phyloP scores from a whole-genome alignment of 2,888 invertebrate genomes.

The Chymomyza amoena region DNA sequence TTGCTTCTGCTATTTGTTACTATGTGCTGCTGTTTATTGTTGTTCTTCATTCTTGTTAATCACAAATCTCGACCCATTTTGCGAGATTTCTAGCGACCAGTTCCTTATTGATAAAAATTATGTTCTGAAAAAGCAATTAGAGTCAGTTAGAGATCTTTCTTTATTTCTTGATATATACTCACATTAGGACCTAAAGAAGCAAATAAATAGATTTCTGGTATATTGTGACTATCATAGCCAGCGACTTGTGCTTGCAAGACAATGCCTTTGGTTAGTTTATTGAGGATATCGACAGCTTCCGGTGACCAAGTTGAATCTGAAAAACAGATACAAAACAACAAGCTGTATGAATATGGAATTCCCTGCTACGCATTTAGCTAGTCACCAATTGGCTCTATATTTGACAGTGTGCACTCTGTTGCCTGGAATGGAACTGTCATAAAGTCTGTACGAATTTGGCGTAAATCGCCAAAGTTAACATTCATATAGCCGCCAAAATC shows the following conservation, averaged over 20 bases:
- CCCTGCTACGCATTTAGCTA: not conserved
- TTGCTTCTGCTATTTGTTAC: slow-evolving; percentile 2
- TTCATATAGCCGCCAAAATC: slow-evolving; percentile 97
- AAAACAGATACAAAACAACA: slow-evolving; percentile 22
- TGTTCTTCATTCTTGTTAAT: slow-evolving; percentile 59
- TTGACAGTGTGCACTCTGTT: slow-evolving; percentile 95
- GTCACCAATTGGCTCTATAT: slow-evolving; percentile 89
- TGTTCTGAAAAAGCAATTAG: slow-evolving; percentile 80
- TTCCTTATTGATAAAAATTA: slow-evolving; percentile 92
- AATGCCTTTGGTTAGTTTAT: slow-evolving; percentile 88
- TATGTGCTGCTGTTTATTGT: slow-evolving; percentile 41
- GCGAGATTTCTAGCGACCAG: slow-evolving; percentile 91
- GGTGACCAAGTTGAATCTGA: slow-evolving; percentile 85
- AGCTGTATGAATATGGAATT: not conserved
- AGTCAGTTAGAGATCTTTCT: not conserved
- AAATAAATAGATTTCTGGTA: slow-evolving; percentile 91
- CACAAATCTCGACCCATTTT: slow-evolving; percentile 82
- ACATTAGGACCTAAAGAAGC: slow-evolving; percentile 87
- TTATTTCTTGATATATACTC: slow-evolving; percentile 65
- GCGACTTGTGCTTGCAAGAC: slow-evolving; percentile 93
- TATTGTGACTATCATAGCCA: slow-evolving; percentile 86
- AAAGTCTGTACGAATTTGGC: slow-evolving; percentile 96
- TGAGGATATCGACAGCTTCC: slow-evolving; percentile 88
- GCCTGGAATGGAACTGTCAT: slow-evolving; percentile 98
- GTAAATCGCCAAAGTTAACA: slow-evolving; percentile 87